These are phyloP conservation scores for Orientallactaga sibirica DNA, from an alignment of 2,797 vertebrate genomes.

Conservation along the genomic window DNA sequence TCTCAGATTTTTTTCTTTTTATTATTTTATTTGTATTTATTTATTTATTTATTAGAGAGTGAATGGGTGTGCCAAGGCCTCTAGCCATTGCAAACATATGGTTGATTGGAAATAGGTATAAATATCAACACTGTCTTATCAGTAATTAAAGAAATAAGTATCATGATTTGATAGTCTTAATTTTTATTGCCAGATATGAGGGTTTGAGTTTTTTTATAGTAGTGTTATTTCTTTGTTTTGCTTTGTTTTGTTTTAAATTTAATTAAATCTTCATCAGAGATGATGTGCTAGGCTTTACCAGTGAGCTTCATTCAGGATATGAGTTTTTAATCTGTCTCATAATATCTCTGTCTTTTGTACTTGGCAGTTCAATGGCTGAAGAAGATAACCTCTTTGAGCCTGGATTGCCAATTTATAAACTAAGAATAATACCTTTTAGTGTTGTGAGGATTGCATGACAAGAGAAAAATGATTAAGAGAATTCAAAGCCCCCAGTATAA, in stretches of 20 bases:
- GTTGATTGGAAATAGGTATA: neutral
- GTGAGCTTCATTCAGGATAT: neutral
- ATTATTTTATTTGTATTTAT: no score
- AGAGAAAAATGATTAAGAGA: neutral
- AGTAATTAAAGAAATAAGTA: neutral
- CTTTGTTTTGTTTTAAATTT: no score
- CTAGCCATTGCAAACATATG: no score
- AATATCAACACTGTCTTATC: neutral
- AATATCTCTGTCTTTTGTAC: neutral
- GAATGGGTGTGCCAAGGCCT: no score
- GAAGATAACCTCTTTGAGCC: neutral
- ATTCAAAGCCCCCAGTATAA: neutral
- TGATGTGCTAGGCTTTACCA: neutral
- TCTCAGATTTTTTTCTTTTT: neutral
- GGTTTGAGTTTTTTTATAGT: neutral
- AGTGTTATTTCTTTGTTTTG: neutral
- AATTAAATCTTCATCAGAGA: neutral
- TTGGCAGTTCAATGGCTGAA: neutral
- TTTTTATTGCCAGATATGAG: constrained; percentile 1
- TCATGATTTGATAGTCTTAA: neutral
- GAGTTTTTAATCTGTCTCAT: neutral
- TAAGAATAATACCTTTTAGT: neutral
- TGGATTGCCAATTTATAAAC: neutral
- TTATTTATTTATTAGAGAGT: no score
- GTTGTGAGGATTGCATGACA: neutral